Base-by-base conservation (phyloP, 1,140 invertebrate genomes). In the Drosophila sproati region DNA sequence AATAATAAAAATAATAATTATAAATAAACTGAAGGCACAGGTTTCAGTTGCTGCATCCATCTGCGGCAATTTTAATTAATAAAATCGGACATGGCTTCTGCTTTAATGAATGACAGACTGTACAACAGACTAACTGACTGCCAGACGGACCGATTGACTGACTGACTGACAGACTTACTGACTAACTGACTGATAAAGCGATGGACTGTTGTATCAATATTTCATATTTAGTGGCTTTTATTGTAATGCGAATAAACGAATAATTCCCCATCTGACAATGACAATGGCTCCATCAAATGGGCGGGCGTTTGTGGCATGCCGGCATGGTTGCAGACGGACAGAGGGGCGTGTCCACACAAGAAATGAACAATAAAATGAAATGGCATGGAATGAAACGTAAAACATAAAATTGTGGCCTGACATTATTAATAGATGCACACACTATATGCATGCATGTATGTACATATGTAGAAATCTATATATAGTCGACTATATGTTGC, bases 371-470 rank as follows among this genome's bases (percentile, higher is more conserved):
- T 75, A 47, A 75, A 75, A 71, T 59, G n/a, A 70, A 75, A 75
- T 75, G 59, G 73, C 57, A 52, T 71, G 73, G 73, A 75, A 71
- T 71, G 73, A 71, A 75, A 75, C 60, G 73, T 75, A 63, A 64
- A 75, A 75, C 73, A 75, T 75, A 71, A 71, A 75, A 75, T 75
- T 71, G 73, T 52, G 73, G 73, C 59, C 59, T 59, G 68, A 59
- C 73, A 71, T 75, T 73, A 73, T 66, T 64, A 75, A 64, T 75
- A 75, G 68, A 75, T 64, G 73, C 59, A 75, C 64, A 73, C 41
- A 29, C 29, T 8, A 50, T 47, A 7, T 28, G 2, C 31, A 20
- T 62, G 32, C 34, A 5, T 5, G 29, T 54, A 20, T 55, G 7
- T 54, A 37, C 12, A 29, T 43, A 31, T 61, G 20, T 51, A n/a